Base-by-base conservation (phyloP, 2,888 invertebrate genomes). In the Drosophila picticornis region DNA sequence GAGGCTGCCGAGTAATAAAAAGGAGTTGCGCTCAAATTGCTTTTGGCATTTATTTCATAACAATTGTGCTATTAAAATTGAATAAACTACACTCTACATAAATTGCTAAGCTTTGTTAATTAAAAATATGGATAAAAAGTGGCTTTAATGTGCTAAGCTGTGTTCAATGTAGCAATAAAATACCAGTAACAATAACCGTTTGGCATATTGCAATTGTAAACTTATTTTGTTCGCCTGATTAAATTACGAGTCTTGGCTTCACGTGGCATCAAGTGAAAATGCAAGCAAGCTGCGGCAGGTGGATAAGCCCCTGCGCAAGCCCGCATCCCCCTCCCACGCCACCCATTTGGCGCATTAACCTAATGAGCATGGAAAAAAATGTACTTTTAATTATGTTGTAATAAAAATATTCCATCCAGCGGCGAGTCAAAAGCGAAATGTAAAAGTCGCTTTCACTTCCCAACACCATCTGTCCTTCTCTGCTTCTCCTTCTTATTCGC, bases 301-400 rank as follows among this genome's bases (percentile, higher is more conserved):
- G 51, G 36, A 27, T 38, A 32, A 32, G 43, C 22, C 43, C n/a
- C 6, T 16, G 4, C 46, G 6, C 43, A 13, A 22, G 22, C 13
- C 13, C 13, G 13, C 13, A 13, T 7, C 1, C 10, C 40, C 40
- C 40, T 4, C n/a, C 10, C 4, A 25, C 25, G 34, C 25, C 36
- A 3, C 50, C 60, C 64, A 57, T 68, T 82, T 62, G 61, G 75
- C 75, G 63, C 83, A 81, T 86, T 84, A 73, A 80, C 70, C 77
- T 87, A 78, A 84, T 84, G 75, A 78, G 87, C 75, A 71, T 62
- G 53, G 60, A 56, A 60, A 72, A 75, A 80, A 84, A 77, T 75
- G 10, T 64, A 72, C 78, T 78, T 77, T 80, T 82, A 82, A 85
- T 85, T 87, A 87, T 82, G 82, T 67, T 78, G 75, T 72, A 71